These are phyloP conservation scores for Drosophila pandora DNA, from an alignment of 1,140 invertebrate species.

Conservation along the genomic window DNA sequence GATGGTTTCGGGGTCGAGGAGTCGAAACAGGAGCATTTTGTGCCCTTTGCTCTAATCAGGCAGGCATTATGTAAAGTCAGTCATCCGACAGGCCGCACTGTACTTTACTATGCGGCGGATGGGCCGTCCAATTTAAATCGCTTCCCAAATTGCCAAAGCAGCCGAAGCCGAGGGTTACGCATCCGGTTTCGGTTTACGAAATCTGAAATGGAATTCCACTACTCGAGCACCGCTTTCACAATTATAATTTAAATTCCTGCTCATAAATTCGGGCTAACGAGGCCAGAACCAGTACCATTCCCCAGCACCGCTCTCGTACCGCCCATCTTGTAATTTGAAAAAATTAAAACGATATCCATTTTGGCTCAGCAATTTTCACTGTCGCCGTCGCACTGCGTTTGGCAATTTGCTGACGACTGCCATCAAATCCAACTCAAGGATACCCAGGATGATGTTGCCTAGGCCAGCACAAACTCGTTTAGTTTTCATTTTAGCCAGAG, in stretches of 20 bases:
- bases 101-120: constrained; percentile 47
- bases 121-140: constrained; percentile 45
- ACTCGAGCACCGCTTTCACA: constrained; percentile 12
- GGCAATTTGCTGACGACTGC: constrained; percentile 77
- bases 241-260: constrained; percentile 49
- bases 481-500: constrained; percentile 71
- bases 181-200: constrained; percentile 36
- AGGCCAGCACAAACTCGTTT: constrained; percentile 73
- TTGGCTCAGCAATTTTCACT: constrained; percentile 73
- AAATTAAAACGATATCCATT: constrained; percentile 82
- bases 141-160: constrained; percentile 27
- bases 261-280: constrained; percentile 32
- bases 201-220: constrained; percentile 29
- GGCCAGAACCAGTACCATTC: constrained; percentile 4
- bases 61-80: constrained; percentile 77
- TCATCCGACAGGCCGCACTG: constrained; percentile 46
- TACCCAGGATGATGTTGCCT: constrained; percentile 41
- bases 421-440: constrained; percentile 52
- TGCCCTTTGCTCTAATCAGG: constrained; percentile 63
- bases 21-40: not conserved
- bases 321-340: constrained; percentile 47
- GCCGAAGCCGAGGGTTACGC: constrained; percentile 11
- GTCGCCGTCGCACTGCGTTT: constrained; percentile 58
- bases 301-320: not conserved
- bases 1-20: not conserved